Evolutionary conservation across 2,113 vertebrate species (phyloP).

Genomic region (Sialia sialis): DNA sequence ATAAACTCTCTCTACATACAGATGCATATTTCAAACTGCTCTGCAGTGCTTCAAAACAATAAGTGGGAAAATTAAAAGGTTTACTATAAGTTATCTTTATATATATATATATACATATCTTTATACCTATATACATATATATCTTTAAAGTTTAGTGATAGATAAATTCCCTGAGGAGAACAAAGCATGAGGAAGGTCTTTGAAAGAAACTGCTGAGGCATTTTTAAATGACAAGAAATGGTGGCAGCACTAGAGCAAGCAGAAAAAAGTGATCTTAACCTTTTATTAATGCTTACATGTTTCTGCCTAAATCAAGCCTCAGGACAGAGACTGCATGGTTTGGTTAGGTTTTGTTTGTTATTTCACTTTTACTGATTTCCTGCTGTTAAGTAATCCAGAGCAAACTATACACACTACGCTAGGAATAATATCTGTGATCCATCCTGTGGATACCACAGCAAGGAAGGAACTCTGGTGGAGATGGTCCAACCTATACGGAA

Average conservation of each 20-base stretch:
- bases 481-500: neutral
- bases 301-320: neutral
- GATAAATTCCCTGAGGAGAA: neutral
- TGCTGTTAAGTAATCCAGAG: neutral
- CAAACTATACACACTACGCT: neutral
- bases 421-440: neutral
- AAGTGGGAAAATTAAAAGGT: neutral
- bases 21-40: neutral
- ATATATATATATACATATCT: too few species aligned
- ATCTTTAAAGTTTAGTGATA: neutral
- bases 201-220: neutral
- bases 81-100: too few species aligned
- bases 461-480: neutral
- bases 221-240: neutral
- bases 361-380: neutral
- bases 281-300: neutral
- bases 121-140: too few species aligned
- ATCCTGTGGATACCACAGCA: accelerated
- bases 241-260: neutral
- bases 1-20: neutral
- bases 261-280: neutral
- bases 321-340: neutral
- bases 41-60: neutral
- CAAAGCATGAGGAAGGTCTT: neutral
- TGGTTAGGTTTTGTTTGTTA: neutral